phyloP scores from a whole-genome alignment of 2,888 invertebrate species.

The Piscicola geometra region DNA sequence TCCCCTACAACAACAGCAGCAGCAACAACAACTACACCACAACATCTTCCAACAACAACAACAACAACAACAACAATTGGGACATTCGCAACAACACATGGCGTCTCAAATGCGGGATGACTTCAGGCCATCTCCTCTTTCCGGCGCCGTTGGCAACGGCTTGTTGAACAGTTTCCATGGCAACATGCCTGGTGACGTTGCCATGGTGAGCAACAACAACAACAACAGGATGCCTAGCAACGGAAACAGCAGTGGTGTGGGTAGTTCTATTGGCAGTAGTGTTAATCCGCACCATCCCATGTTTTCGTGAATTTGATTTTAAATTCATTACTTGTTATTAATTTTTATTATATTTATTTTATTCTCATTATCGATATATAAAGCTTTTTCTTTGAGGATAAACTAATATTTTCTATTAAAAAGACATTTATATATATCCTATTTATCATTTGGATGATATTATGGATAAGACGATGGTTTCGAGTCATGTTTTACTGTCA shows the following conservation, averaged over 20 bases:
- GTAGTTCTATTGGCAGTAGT: not conserved
- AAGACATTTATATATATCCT: too few species aligned
- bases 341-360: too few species aligned
- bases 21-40: slow-evolving; percentile 4
- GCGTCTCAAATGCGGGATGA: not conserved
- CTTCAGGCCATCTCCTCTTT: not conserved
- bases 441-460: too few species aligned
- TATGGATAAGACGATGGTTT: too few species aligned
- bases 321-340: not conserved
- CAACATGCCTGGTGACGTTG: not conserved
- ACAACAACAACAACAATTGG: not conserved
- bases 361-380: too few species aligned
- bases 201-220: not conserved
- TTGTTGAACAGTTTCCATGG: slow-evolving; percentile 13
- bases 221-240: slow-evolving; percentile 4
- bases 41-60: slow-evolving; percentile 11
- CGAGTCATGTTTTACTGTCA: too few species aligned
- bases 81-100: not conserved
- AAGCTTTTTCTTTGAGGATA: too few species aligned
- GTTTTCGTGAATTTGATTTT: not conserved
- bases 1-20: slow-evolving; percentile 12
- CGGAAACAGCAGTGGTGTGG: not conserved
- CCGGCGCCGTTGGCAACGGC: slow-evolving; percentile 12
- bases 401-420: too few species aligned
- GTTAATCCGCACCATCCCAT: not conserved